Percentiles rank a stretch among this genome's conserved stretches.
These are phyloP conservation scores for Rugalucina vietnamica DNA, from an alignment of 2,888 invertebrate species.

Conservation along the genomic window DNA sequence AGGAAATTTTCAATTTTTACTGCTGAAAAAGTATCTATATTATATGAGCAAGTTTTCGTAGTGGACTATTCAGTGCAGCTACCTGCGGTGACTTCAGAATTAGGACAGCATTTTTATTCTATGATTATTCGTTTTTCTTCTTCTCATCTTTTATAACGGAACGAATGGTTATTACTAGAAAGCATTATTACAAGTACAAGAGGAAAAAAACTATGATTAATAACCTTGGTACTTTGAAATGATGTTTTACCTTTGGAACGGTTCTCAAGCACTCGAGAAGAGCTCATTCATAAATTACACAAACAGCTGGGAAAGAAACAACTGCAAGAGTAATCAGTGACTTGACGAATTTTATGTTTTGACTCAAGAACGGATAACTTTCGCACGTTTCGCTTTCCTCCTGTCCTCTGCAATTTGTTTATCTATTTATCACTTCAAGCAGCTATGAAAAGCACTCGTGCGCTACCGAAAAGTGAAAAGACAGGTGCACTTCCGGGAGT, in stretches of 20 bases:
- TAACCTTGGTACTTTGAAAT: not conserved
- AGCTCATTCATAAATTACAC: slow-evolving; percentile 7
- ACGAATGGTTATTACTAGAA: too few relatives aligned
- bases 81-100: too few relatives aligned
- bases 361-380: slow-evolving; percentile 6
- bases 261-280: slow-evolving; percentile 23
- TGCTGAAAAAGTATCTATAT: too few relatives aligned
- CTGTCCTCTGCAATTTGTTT: slow-evolving; percentile 47
- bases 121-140: too few relatives aligned
- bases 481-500: slow-evolving; percentile 40
- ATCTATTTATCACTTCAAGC: slow-evolving; percentile 31
- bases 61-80: too few relatives aligned
- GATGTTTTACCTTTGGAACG: slow-evolving; percentile 4
- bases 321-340: slow-evolving; percentile 49
- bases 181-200: too few relatives aligned
- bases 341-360: slow-evolving; percentile 30
- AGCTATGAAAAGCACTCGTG: slow-evolving; percentile 26
- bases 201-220: too few relatives aligned
- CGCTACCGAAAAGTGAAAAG: slow-evolving; percentile 39
- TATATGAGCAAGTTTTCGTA: too few relatives aligned
- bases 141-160: too few relatives aligned
- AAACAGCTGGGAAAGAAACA: slow-evolving; percentile 29
- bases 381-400: slow-evolving; percentile 49
- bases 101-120: too few relatives aligned
- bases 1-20: too few relatives aligned